Base-by-base conservation (phyloP, 1,140 invertebrate genomes). In the Drosophila varians region DNA sequence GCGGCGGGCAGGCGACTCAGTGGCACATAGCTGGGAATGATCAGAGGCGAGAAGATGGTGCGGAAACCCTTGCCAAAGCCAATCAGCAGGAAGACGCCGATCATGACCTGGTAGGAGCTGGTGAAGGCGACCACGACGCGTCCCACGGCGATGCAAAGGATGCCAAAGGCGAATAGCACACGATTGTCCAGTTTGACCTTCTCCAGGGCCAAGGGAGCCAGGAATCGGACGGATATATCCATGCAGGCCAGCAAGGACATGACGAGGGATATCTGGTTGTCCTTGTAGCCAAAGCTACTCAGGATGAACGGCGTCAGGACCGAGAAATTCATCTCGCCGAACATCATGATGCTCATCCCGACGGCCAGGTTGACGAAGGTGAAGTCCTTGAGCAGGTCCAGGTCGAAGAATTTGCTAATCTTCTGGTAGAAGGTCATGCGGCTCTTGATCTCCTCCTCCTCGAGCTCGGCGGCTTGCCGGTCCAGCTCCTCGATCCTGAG, bases 301-400 rank as follows among this genome's bases (percentile, higher is more conserved):
- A 95, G 83, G 23, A 95, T 94, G 60, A 95, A 94, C 1, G 94
- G 94, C 0, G 94, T 94, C 21, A 95, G 87, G 6, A 95, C 90
- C 0, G 94, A 94, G 89, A 95, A 95, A 77, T 95, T 95, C 31
- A 95, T 90, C 89, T 95, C 95, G 25, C 93, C 93, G 54, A 95
- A 94, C 79, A 93, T 93, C 21, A 94, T 94, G 19, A 95, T 90
- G 19, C 93, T 94, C 77, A 95, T 93, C 23, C 95, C 94, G 21
- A 95, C 69, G 90, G 94, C 93, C 25, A 95, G 91, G 77, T 94
- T 95, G 4, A 95, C 92, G 58, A 94, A 95, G 8, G 93, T 93
- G 4, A 93, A 92, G 83, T 95, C 94, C 68, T 92, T 92, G 26
- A 95, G 74, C 12, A 95, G 88, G 77, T 94, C 93, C 25, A 95